Evolutionary conservation across 1,140 invertebrate genomes (phyloP).

Genomic region (Papilio polyxenes): DNA sequence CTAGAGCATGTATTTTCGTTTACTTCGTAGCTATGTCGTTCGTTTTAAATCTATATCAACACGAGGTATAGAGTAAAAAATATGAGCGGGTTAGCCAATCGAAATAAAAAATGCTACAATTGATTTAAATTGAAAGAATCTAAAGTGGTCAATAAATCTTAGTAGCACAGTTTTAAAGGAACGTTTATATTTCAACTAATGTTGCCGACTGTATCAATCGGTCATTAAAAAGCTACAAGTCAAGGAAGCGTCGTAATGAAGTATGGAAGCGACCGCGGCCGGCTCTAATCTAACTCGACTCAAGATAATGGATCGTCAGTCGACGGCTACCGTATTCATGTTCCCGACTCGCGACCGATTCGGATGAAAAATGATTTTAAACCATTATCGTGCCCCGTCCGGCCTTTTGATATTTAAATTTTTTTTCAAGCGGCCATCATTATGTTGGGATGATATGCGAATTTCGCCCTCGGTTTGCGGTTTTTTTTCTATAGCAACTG

Average conservation of each 20-base stretch:
- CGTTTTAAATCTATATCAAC: not conserved
- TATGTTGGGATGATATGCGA: constrained; percentile 77
- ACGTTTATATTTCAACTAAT: constrained; percentile 9
- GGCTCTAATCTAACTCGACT: constrained; percentile 68
- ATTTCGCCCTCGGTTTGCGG: constrained; percentile 73
- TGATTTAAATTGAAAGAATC: constrained; percentile 7
- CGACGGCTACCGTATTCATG: constrained; percentile 78
- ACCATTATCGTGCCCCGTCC: constrained; percentile 79
- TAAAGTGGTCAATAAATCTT: constrained; percentile 19
- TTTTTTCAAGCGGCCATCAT: constrained; percentile 79
- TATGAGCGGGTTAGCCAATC: constrained; percentile 14
- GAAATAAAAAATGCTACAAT: constrained; percentile 13
- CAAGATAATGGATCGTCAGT: constrained; percentile 72
- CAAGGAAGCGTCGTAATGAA: constrained; percentile 46
- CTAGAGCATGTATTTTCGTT: not conserved
- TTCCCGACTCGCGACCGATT: constrained; percentile 77
- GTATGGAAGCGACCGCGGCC: constrained; percentile 71
- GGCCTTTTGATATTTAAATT: constrained; percentile 81
- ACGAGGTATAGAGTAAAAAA: not conserved
- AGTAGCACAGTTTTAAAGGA: not conserved
- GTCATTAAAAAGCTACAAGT: constrained; percentile 36
- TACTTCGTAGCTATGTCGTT: no score
- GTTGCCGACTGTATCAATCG: constrained; percentile 22
- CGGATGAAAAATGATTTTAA: constrained; percentile 81
- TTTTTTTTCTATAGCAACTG: constrained; percentile 66